A percentile compares a stretch with the other conserved stretches of the same genome.
These are phyloP conservation scores for Drosophila funebris DNA, from an alignment of 1,140 invertebrate genomes.

Conservation along the genomic window DNA sequence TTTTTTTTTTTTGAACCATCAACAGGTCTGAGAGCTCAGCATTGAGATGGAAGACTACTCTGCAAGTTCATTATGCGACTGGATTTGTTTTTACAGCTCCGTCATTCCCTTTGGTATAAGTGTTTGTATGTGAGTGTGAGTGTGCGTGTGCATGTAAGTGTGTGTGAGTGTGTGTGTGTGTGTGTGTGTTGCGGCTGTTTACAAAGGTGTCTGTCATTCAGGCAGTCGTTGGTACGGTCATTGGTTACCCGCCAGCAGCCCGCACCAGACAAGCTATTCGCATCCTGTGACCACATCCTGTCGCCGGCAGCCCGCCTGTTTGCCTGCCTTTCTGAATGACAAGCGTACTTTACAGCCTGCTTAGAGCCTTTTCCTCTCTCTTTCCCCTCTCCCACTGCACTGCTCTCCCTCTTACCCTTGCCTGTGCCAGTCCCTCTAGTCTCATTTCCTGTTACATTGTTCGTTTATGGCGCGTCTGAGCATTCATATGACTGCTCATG, in stretches of 20 bases:
- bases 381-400: background rate
- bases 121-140: background rate
- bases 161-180: conserved; percentile 1
- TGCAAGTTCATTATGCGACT: conserved; percentile 60
- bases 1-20: conserved; percentile 21
- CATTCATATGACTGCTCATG: conserved; percentile 63
- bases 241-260: conserved; percentile 68
- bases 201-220: conserved; percentile 72
- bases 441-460: conserved; percentile 38
- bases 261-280: conserved; percentile 52
- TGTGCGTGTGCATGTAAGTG: background rate
- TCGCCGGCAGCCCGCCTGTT: conserved; percentile 53
- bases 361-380: background rate
- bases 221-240: conserved; percentile 37
- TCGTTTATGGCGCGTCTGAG: conserved; percentile 34
- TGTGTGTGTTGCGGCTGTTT: conserved; percentile 52
- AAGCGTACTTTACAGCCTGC: conserved; percentile 46
- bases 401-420: background rate
- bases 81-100: conserved; percentile 57
- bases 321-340: conserved; percentile 22
- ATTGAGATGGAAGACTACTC: conserved; percentile 5
- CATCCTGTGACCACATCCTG: conserved; percentile 76
- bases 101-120: conserved; percentile 1
- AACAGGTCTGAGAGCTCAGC: conserved; percentile 51
- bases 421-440: background rate